Percentiles rank a stretch among this genome's conserved stretches.
Conservation (phyloP, 2,797 vertebrate genomes). For the Margarornis squamiger region DNA sequence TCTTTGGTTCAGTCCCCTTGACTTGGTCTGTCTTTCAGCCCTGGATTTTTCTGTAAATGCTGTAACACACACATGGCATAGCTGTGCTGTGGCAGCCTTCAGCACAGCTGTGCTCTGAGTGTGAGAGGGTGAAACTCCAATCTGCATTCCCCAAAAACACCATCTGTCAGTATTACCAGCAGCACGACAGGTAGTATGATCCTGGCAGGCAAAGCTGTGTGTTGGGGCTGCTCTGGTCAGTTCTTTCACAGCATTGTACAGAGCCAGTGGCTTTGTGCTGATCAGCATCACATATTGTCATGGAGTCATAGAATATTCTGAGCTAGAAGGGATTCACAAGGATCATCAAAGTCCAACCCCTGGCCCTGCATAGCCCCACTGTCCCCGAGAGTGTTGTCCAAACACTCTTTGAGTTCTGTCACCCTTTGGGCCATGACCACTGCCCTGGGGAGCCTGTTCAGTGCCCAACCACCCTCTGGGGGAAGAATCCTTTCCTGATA, state of each 20-base stretch:
- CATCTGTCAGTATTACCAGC: neutral
- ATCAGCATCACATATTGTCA: neutral
- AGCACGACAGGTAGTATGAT: neutral
- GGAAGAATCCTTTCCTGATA: neutral
- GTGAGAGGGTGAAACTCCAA: neutral
- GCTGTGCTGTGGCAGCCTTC: neutral
- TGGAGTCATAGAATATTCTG: neutral
- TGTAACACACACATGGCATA: fast-evolving
- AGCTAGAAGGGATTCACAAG: neutral
- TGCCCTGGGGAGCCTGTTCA: neutral
- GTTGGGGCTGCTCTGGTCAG: neutral
- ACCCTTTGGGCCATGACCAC: neutral
- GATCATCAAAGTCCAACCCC: neutral
- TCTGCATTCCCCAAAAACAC: neutral
- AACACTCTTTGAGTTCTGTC: neutral
- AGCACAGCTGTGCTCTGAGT: neutral
- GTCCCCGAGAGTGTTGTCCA: fast-evolving
- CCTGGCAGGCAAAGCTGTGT: neutral
- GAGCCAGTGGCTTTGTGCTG: neutral
- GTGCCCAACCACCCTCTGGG: neutral
- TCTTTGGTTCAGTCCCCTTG: neutral
- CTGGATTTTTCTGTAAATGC: neutral
- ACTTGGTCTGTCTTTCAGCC: neutral
- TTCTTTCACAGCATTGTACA: neutral
- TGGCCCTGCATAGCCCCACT: neutral